Conservation (phyloP, 2,113 vertebrate genomes). For the Abramis brama region DNA sequence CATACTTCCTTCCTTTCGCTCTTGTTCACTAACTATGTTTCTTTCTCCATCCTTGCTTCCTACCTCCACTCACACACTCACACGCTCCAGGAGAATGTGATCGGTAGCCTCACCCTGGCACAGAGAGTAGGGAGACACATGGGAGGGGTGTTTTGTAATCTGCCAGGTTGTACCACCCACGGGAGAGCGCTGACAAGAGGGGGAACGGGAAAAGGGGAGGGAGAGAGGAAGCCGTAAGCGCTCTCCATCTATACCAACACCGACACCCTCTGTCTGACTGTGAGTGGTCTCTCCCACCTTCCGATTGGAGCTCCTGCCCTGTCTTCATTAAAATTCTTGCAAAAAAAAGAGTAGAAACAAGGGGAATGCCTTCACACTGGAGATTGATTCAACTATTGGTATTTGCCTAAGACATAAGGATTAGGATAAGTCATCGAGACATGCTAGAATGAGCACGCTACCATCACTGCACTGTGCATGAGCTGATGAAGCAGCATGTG, state of each 20-base stretch:
- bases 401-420: constrained; percentile 57
- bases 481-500: constrained; percentile 32
- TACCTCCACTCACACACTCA: constrained; percentile 42
- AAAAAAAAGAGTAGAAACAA: constrained; percentile 56
- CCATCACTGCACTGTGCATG: constrained; percentile 34
- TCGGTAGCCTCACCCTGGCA: constrained; percentile 79
- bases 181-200: constrained; percentile 56
- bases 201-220: constrained; percentile 43
- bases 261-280: constrained; percentile 69
- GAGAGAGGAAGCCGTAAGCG: constrained; percentile 39
- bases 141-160: constrained; percentile 90
- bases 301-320: constrained; percentile 66
- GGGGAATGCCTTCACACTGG: constrained; percentile 59
- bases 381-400: constrained; percentile 62
- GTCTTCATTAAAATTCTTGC: constrained; percentile 67
- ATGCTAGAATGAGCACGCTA: constrained; percentile 43
- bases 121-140: constrained; percentile 80
- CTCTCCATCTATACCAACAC: constrained; percentile 67
- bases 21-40: constrained; percentile 32
- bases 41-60: constrained; percentile 20
- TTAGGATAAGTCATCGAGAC: constrained; percentile 42
- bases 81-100: constrained; percentile 69
- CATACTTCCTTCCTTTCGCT: not conserved
- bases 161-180: constrained; percentile 85
- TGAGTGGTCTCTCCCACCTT: constrained; percentile 68